A percentile compares a stretch with the other conserved stretches of the same genome.
phyloP scores from a whole-genome alignment of 2,888 invertebrate species.

The Nomada fabriciana region DNA sequence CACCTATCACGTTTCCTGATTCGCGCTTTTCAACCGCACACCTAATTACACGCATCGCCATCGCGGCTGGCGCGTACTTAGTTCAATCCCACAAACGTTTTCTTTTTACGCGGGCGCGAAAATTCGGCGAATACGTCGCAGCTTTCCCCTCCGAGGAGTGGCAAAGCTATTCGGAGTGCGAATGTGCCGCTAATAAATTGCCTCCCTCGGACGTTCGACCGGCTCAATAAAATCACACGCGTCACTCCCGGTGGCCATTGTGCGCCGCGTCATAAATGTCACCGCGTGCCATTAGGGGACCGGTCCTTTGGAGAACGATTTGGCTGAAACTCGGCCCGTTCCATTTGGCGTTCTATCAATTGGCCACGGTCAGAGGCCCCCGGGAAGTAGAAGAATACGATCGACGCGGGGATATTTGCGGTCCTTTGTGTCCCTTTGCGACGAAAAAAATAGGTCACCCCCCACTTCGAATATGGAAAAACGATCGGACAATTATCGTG shows the following conservation, averaged over 20 bases:
- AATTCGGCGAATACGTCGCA: too few relatives aligned
- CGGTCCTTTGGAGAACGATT: conserved; percentile 32
- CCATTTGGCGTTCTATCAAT: conserved; percentile 51
- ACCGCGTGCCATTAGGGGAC: conserved; percentile 24
- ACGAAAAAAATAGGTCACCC: background rate
- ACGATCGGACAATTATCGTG: too few relatives aligned
- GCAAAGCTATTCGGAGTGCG: background rate
- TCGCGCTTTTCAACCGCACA: too few relatives aligned
- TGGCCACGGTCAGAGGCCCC: background rate
- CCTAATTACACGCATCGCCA: too few relatives aligned
- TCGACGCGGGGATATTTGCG: background rate
- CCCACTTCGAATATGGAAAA: too few relatives aligned
- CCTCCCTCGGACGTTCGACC: background rate
- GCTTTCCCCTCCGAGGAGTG: too few relatives aligned
- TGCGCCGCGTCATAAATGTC: conserved; percentile 56
- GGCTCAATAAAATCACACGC: conserved; percentile 18
- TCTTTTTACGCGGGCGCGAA: too few relatives aligned
- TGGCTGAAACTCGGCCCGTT: conserved; percentile 28
- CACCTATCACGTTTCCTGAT: too few relatives aligned
- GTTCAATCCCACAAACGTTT: too few relatives aligned
- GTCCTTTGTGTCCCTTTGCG: background rate
- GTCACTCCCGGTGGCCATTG: conserved; percentile 12
- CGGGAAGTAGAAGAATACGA: background rate
- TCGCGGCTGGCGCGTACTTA: too few relatives aligned
- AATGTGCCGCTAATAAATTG: conserved; percentile 8